These are phyloP conservation scores for Toxostoma redivivum DNA, from an alignment of 2,113 vertebrate genomes.

Conservation along the genomic window DNA sequence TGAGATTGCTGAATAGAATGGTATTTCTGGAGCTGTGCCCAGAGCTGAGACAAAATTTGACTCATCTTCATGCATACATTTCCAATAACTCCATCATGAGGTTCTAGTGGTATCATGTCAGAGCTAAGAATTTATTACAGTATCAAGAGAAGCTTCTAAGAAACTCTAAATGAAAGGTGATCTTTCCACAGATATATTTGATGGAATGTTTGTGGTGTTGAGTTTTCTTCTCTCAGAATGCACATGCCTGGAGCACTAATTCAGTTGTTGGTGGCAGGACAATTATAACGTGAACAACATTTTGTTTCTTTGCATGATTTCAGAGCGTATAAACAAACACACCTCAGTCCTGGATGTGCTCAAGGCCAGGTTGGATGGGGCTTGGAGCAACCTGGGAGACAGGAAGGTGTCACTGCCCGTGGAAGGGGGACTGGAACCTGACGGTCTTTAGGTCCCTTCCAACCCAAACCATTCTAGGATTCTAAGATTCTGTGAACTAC, in stretches of 20 bases:
- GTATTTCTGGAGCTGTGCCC: constrained; percentile 34
- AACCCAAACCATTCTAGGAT: not conserved
- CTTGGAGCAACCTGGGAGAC: not conserved
- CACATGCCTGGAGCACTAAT: not conserved
- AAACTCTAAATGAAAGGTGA: not conserved
- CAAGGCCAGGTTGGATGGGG: not conserved
- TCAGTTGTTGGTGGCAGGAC: not conserved
- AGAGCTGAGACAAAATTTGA: constrained; percentile 54
- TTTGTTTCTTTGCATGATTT: not conserved
- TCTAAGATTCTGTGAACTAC: not conserved
- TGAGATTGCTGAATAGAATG: constrained; percentile 49
- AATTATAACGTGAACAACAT: not conserved
- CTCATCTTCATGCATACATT: constrained; percentile 48
- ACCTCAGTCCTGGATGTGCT: not conserved
- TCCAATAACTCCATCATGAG: constrained; percentile 27
- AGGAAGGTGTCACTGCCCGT: not conserved
- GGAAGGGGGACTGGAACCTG: not conserved
- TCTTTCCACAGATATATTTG: not conserved
- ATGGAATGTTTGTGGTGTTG: not conserved
- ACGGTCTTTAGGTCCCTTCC: not conserved
- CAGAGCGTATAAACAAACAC: not conserved
- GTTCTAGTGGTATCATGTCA: not conserved
- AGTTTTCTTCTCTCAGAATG: not conserved
- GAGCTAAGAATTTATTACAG: not conserved
- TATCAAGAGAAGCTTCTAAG: not conserved